These are phyloP conservation scores for Paracentrotus lividus DNA, from an alignment of 53 echinoderm and acorn worm genomes.

Conservation along the genomic window DNA sequence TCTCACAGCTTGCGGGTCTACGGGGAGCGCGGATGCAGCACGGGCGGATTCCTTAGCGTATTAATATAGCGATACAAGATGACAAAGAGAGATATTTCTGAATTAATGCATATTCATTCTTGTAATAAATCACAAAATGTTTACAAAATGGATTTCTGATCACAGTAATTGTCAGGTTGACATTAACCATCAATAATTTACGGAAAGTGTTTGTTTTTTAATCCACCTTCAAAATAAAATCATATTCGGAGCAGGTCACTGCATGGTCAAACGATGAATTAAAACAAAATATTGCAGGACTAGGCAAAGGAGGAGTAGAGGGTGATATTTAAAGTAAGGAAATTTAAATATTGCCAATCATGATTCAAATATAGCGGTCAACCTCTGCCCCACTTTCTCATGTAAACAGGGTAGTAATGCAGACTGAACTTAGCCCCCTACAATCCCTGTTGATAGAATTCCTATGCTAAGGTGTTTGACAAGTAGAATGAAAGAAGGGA, in stretches of 20 bases:
- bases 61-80: too few species aligned
- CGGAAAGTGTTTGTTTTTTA: not conserved
- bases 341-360: conserved; percentile 11
- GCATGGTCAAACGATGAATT: not conserved
- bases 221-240: not conserved
- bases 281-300: not conserved
- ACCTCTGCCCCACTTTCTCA: conserved; percentile 1
- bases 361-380: not conserved
- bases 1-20: too few species aligned
- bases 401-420: not conserved
- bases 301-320: not conserved
- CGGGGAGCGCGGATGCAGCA: too few species aligned
- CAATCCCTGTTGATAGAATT: conserved; percentile 34
- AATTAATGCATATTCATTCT: not conserved
- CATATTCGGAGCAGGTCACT: not conserved
- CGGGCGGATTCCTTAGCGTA: too few species aligned
- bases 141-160: not conserved
- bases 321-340: not conserved
- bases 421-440: conserved; percentile 19
- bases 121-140: not conserved
- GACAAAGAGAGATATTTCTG: not conserved
- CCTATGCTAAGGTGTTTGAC: conserved; percentile 31
- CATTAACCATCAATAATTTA: not conserved
- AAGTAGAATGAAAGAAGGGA: conserved; percentile 25
- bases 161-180: not conserved